Percentiles rank a stretch among this genome's conserved stretches.
phyloP scores from a whole-genome alignment of 2,888 invertebrate species.

The Tricholauxania praeusta region DNA sequence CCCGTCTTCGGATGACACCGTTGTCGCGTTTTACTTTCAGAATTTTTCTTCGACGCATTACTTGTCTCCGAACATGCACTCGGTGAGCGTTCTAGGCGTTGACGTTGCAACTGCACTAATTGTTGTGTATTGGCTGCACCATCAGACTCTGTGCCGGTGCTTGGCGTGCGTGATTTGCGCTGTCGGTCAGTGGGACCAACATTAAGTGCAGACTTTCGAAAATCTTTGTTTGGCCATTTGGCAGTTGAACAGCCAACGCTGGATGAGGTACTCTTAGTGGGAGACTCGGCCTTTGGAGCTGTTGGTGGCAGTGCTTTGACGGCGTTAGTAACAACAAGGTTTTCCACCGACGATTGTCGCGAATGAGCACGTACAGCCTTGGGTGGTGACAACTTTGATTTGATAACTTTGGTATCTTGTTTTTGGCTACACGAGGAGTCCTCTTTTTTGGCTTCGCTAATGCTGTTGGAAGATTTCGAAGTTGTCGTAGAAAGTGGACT shows the following conservation, averaged over 20 bases:
- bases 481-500: constrained; percentile 55
- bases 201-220: constrained; percentile 80
- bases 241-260: constrained; percentile 57
- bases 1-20: constrained; percentile 51
- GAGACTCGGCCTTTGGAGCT: constrained; percentile 64
- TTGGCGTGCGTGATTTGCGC: constrained; percentile 66
- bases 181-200: constrained; percentile 70
- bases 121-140: constrained; percentile 46
- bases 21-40: constrained; percentile 65
- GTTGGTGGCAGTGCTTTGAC: constrained; percentile 54
- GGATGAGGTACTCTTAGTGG: constrained; percentile 68
- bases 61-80: constrained; percentile 70
- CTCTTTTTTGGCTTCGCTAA: constrained; percentile 47
- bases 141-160: constrained; percentile 65
- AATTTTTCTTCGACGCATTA: constrained; percentile 64
- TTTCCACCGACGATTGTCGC: constrained; percentile 63
- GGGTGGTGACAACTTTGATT: constrained; percentile 63
- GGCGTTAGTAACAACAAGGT: constrained; percentile 49
- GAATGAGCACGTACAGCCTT: constrained; percentile 59
- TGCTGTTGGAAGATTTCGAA: constrained; percentile 43
- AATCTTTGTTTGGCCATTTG: constrained; percentile 77
- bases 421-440: constrained; percentile 12
- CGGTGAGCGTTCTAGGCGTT: constrained; percentile 66
- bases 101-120: constrained; percentile 45
- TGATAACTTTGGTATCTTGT: constrained; percentile 48